Base-by-base conservation (phyloP, 2,888 invertebrate species). In the Xestia c-nigrum region DNA sequence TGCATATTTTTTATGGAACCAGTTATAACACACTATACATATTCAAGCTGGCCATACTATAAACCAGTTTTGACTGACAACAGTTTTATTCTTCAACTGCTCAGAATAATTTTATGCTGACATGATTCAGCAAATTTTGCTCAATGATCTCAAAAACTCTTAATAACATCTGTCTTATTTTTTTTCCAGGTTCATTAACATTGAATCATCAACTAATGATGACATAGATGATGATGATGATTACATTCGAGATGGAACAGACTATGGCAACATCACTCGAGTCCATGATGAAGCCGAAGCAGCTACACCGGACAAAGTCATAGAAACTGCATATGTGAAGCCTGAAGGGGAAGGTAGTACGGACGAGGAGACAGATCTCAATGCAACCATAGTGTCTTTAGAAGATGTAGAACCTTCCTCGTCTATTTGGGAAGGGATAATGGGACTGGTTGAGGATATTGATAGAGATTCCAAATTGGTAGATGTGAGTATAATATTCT, bases 191-290 rank as follows among this genome's bases (percentile, higher is more conserved):
- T 97, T 98, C 90, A 96, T 98, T 68, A 97, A 97, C 89, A 98
- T 98, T 89, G 98, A 98, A 92, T 98, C 98, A 52, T 98, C 98
- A 89, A 97, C 98, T 31, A 90, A 97, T 55, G 97, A 97, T 64
- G 97, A 97, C 50, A 97, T 97, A 65, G 97, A 97, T 82, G 96
- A 96, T 82, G 96, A 96, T 50, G 95, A 96, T 88, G 96, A 96
- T 65, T 96, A 96, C 83, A 91, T 96, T 21, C 89, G 94, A 3
- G 96, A 96, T 81, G 96, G 96, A 12, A 95, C 95, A 2, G 96
- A 96, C 84, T 96, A 96, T 75, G 96, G 97, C 24, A 93, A 96
- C 72, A 93, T 96, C 5, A 95, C 95, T 14, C 88, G 94, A 24
- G 84, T 94, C 5, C 94, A 95, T 59, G 94, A 94, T 50, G 94